Conservation (phyloP, 2,797 vertebrate species). For the Eulemur mongoz region DNA sequence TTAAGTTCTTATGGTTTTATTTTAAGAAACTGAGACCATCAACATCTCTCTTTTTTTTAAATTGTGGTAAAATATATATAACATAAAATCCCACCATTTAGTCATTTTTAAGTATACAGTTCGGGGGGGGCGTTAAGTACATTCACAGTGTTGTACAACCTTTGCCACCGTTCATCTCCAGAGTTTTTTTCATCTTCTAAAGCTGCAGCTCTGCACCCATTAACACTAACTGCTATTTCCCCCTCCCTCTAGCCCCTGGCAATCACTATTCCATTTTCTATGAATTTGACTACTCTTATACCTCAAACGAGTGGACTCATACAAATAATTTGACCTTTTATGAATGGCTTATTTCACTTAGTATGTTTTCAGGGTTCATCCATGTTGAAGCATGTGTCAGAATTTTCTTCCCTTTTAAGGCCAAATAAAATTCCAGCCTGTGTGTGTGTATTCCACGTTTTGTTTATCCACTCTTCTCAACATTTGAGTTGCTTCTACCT, state of each 20-base stretch:
- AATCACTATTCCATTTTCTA: neutral
- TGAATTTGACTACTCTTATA: neutral
- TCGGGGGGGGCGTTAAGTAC: neutral
- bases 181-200: neutral
- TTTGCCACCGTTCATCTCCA: neutral
- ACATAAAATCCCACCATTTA: neutral
- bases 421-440: neutral
- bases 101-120: neutral
- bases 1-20: neutral
- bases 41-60: neutral
- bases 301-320: neutral
- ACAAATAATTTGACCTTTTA: neutral
- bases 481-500: neutral
- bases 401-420: neutral
- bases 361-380: neutral
- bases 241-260: neutral
- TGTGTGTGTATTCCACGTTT: neutral
- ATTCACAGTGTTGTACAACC: neutral
- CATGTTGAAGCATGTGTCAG: neutral
- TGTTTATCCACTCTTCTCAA: neutral
- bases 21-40: conserved; percentile 9
- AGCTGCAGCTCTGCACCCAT: neutral
- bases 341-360: neutral
- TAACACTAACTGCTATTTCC: neutral
- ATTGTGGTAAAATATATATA: neutral